Evolutionary conservation across 2,797 vertebrate genomes (phyloP), one percentile per base, ranked within the genome.

Genomic region (Malacoraja senta): DNA sequence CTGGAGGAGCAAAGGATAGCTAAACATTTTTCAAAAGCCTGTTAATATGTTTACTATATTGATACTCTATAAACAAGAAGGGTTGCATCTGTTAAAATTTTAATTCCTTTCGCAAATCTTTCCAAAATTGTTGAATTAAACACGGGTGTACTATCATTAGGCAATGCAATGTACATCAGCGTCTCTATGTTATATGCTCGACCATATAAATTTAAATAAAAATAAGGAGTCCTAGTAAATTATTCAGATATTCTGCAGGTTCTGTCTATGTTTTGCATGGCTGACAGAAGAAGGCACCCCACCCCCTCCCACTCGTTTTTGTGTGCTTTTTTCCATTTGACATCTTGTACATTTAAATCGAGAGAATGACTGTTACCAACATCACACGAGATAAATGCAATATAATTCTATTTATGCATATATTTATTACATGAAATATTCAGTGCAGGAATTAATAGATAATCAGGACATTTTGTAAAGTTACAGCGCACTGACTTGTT

Each of bases 371-470:
- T 65, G 86, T 21, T 71, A 91, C 29, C 72, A 44, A 76, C 68
- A 53, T 53, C 90, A 72, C 24, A 58, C 26, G 13, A 76, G 71
- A 92, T 21, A 88, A 53, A 74, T 44, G 90, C 90, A 92, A 92
- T 92, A 74, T 92, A 92, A 8, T 68, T 68, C 84, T 88, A 76
- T 92, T 53, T 92, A 76, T 53, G 71, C 90, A 53, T n/a, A 76
- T 92, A 92, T 92, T 92, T 92, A 92, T 92, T 92, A 92, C 71
- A 92, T 92, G 90, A 76, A 92, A 76, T 92, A 92, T 92, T 76
- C 90, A 92, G 90, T n/a, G 21, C 26, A 24, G 72, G 90, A 92
- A 92, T 92, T 92, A 92, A 92, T 92, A 90, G 90, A 53, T 92
- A 72, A 92, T 92, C 90, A 92, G 71, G 72, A 53, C 12, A 76